Percentiles rank a stretch among this genome's conserved stretches.
Conservation (phyloP, 2,888 invertebrate species). For the Erebia palarica region DNA sequence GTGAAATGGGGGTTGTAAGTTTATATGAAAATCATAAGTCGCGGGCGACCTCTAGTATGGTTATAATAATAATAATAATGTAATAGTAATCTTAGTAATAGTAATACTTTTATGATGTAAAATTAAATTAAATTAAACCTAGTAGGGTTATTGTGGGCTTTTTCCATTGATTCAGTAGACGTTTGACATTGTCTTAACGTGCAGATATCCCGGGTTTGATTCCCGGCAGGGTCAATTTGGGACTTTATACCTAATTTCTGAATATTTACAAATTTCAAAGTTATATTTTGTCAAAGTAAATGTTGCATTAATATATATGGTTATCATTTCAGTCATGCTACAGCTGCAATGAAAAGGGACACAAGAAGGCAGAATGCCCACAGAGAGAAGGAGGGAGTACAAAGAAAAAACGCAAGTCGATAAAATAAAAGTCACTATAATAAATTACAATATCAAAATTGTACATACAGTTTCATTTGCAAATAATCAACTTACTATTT, state of each 20-base stretch:
- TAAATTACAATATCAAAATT: conserved; percentile 16
- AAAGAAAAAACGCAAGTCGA: conserved; percentile 33
- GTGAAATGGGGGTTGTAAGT: too few species aligned
- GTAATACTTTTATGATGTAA: too few species aligned
- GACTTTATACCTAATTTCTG: not conserved
- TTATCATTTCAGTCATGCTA: conserved; percentile 79
- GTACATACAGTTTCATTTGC: conserved; percentile 19
- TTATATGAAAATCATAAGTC: too few species aligned
- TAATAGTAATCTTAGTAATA: too few species aligned
- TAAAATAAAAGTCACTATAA: conserved; percentile 22
- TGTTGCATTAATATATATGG: not conserved
- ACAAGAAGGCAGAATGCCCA: conserved; percentile 81
- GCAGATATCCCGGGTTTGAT: too few species aligned
- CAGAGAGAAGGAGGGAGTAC: conserved; percentile 41
- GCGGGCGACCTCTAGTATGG: too few species aligned
- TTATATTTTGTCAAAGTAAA: too few species aligned
- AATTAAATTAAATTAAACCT: too few species aligned
- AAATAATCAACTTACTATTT: conserved; percentile 9
- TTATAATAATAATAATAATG: too few species aligned
- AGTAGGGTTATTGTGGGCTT: too few species aligned
- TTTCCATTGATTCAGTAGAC: not conserved
- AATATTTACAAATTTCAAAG: not conserved
- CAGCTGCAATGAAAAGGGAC: conserved; percentile 80
- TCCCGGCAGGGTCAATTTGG: too few species aligned
- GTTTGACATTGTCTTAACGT: not conserved